Evolutionary conservation across 2,888 invertebrate species (phyloP).

Genomic region (Catotricha subobsoleta): DNA sequence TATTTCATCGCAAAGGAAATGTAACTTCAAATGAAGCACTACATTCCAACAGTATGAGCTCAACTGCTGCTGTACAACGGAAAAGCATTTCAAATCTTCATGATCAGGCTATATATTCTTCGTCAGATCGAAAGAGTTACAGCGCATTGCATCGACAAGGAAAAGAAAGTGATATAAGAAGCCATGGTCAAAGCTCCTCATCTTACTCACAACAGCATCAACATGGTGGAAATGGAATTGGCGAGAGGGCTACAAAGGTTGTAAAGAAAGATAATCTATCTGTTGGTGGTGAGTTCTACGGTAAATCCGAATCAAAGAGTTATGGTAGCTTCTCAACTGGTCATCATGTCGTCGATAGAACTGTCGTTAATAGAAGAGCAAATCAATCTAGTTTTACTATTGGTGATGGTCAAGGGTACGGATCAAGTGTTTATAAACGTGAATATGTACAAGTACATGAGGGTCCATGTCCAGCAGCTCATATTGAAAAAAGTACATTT

Average conservation of each 20-base stretch:
- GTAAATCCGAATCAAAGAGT: conserved; percentile 48
- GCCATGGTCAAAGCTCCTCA: conserved; percentile 16
- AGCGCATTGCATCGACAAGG: conserved; percentile 60
- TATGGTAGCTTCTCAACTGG: conserved; percentile 44
- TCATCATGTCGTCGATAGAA: conserved; percentile 16
- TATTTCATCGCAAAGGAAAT: conserved; percentile 56
- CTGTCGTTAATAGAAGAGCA: conserved; percentile 31
- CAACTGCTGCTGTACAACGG: conserved; percentile 59
- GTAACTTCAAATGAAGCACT: conserved; percentile 51
- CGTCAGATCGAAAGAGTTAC: conserved; percentile 55
- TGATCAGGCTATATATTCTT: conserved; percentile 46
- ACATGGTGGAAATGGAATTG: conserved; percentile 24
- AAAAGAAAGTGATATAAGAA: conserved; percentile 34
- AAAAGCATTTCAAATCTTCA: conserved; percentile 65
- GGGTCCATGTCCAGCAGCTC: conserved; percentile 63
- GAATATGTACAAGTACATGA: conserved; percentile 51
- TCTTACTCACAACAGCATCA: background rate
- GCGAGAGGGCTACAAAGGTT: conserved; percentile 39
- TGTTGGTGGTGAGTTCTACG: conserved; percentile 55
- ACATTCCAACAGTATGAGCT: conserved; percentile 39
- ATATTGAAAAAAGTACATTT: conserved; percentile 57
- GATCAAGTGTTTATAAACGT: conserved; percentile 49
- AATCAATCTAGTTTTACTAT: conserved; percentile 60
- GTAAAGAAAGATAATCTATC: conserved; percentile 46
- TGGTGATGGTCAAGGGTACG: conserved; percentile 42